These are phyloP conservation scores for Muricea muricata DNA, from an alignment of 92 coral and sea anemone genomes.

Conservation along the genomic window DNA sequence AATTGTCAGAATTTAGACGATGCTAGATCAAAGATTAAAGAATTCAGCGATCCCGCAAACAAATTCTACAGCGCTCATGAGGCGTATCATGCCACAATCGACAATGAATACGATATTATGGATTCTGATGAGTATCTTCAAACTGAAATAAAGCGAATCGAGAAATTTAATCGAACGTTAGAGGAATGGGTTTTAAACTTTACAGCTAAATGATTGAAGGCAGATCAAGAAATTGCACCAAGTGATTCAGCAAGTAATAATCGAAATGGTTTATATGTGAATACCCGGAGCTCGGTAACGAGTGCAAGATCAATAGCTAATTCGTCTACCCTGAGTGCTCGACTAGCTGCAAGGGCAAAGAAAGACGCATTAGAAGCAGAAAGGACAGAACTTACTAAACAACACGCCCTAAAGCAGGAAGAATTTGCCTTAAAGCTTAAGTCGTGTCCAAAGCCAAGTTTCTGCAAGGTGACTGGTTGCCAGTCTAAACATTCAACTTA, in stretches of 20 bases:
- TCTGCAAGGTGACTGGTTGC: constrained; percentile 8
- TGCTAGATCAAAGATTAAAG: background rate
- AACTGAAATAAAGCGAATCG: background rate
- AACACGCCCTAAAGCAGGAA: too few relatives aligned
- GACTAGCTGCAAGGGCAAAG: too few relatives aligned
- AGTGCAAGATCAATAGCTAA: too few relatives aligned
- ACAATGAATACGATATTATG: background rate
- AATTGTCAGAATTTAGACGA: background rate
- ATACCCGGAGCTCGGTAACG: too few relatives aligned
- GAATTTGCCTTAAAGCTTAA: too few relatives aligned
- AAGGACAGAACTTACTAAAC: too few relatives aligned
- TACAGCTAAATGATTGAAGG: background rate
- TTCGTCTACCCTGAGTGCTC: too few relatives aligned
- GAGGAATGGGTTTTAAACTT: background rate
- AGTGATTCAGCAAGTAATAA: too few relatives aligned
- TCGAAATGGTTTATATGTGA: too few relatives aligned
- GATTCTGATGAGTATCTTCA: background rate
- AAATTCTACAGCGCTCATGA: background rate
- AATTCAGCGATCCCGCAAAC: background rate
- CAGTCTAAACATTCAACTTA: background rate
- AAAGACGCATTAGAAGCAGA: too few relatives aligned
- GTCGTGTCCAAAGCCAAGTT: too few relatives aligned
- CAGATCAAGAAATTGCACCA: too few relatives aligned
- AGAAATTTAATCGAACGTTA: background rate
- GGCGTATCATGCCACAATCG: background rate